Evolutionary conservation across 2,888 invertebrate species (phyloP).

Genomic region (Notocelia uddmanniana): DNA sequence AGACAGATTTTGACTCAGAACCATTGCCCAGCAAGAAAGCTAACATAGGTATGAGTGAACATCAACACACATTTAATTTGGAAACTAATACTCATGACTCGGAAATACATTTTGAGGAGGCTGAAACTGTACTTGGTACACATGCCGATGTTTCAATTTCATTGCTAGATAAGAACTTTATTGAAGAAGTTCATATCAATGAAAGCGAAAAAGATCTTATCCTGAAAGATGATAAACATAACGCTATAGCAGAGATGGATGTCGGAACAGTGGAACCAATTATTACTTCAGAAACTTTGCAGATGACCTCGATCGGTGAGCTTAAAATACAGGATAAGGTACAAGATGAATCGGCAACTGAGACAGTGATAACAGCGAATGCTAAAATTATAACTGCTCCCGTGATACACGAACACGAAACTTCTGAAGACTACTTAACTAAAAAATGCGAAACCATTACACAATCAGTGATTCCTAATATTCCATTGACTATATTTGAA

Average conservation of each 20-base stretch:
- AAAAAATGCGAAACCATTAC: slow-evolving; percentile 69
- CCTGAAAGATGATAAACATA: slow-evolving; percentile 79
- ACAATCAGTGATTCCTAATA: slow-evolving; percentile 84
- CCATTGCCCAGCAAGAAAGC: slow-evolving; percentile 83
- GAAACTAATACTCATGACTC: slow-evolving; percentile 87
- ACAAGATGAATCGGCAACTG: slow-evolving; percentile 63
- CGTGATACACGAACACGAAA: slow-evolving; percentile 88
- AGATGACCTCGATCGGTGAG: slow-evolving; percentile 75
- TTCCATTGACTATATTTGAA: slow-evolving; percentile 87
- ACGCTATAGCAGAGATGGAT: slow-evolving; percentile 84
- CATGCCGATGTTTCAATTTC: slow-evolving; percentile 81
- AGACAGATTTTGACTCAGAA: slow-evolving; percentile 83
- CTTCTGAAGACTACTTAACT: slow-evolving; percentile 58
- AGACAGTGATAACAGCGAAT: slow-evolving; percentile 86
- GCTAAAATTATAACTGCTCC: slow-evolving; percentile 88
- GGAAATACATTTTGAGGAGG: slow-evolving; percentile 81
- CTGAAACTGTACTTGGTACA: slow-evolving; percentile 70
- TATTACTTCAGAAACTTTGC: slow-evolving; percentile 83
- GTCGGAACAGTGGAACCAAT: slow-evolving; percentile 87
- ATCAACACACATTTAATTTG: slow-evolving; percentile 86
- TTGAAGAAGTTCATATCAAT: slow-evolving; percentile 86
- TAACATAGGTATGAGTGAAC: slow-evolving; percentile 86
- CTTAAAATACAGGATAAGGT: slow-evolving; percentile 85
- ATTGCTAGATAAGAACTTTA: slow-evolving; percentile 85
- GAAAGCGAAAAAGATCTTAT: slow-evolving; percentile 88